Percentiles rank a stretch among this genome's conserved stretches.
Conservation (phyloP, 2,888 invertebrate genomes). For the Coremacera marginata region DNA sequence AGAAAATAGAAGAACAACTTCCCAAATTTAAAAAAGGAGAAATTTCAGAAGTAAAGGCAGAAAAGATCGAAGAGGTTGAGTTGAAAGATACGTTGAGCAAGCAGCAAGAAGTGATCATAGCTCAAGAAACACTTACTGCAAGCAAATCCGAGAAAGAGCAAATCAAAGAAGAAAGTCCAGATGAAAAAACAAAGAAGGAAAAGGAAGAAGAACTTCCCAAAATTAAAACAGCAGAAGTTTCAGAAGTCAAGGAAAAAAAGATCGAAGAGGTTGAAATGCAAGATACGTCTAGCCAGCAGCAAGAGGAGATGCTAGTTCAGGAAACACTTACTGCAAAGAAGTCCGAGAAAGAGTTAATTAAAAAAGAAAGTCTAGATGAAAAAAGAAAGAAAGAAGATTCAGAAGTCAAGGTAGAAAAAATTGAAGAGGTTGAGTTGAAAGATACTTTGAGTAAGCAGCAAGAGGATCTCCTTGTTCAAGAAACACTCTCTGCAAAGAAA, state of each 20-base stretch:
- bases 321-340: not conserved
- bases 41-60: conserved; percentile 39
- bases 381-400: not conserved
- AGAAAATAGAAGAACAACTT: conserved; percentile 39
- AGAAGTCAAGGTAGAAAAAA: not conserved
- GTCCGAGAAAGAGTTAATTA: not conserved
- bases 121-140: not conserved
- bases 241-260: conserved; percentile 48
- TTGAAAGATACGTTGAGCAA: conserved; percentile 37
- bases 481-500: too few relatives aligned
- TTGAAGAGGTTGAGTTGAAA: too few relatives aligned
- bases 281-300: not conserved
- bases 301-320: conserved; percentile 43
- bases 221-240: conserved; percentile 45
- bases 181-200: not conserved
- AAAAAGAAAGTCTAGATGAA: not conserved
- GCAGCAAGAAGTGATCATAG: not conserved
- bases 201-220: conserved; percentile 33
- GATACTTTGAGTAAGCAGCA: too few relatives aligned
- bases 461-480: too few relatives aligned
- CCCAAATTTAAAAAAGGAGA: conserved; percentile 44
- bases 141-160: conserved; percentile 7
- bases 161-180: conserved; percentile 21
- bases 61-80: conserved; percentile 37
- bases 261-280: conserved; percentile 17